A percentile compares a stretch with the other conserved stretches of the same genome.
These are phyloP conservation scores for Apteryx mantelli DNA, from an alignment of 2,113 vertebrate species.

Conservation along the genomic window DNA sequence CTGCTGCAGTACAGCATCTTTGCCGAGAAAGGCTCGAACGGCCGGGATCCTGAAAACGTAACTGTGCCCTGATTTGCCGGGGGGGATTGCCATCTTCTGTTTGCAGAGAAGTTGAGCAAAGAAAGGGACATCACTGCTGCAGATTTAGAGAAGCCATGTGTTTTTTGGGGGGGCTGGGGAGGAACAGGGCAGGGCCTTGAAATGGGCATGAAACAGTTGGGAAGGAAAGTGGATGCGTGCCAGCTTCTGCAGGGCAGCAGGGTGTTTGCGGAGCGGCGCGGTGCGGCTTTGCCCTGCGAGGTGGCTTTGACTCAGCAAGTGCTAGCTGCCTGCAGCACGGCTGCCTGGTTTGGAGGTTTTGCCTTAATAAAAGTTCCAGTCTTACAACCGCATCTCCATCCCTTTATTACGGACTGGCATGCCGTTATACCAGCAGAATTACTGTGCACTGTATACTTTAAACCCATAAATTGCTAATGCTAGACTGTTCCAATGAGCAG, in stretches of 20 bases:
- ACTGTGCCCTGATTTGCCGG: not conserved
- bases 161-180: too few species aligned
- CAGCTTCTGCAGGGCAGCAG: rapidly evolving
- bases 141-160: not conserved
- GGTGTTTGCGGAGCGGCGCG: rapidly evolving
- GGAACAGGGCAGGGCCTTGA: not conserved
- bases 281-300: not conserved
- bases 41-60: not conserved
- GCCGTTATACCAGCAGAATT: not conserved
- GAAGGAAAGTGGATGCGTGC: not conserved
- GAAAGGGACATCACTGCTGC: not conserved
- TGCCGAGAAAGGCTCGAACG: not conserved
- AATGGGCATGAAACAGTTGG: not conserved
- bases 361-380: not conserved
- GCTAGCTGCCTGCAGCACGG: not conserved
- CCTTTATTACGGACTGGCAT: not conserved
- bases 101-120: not conserved
- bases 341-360: not conserved
- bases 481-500: conserved; percentile 49
- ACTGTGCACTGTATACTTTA: not conserved
- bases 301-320: not conserved
- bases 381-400: not conserved
- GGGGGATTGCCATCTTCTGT: rapidly evolving
- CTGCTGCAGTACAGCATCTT: not conserved
- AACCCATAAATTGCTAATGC: conserved; percentile 71